Evolutionary conservation across 2,113 vertebrate genomes (phyloP), one percentile per base, ranked within the genome.

Genomic region (Anguilla rostrata): DNA sequence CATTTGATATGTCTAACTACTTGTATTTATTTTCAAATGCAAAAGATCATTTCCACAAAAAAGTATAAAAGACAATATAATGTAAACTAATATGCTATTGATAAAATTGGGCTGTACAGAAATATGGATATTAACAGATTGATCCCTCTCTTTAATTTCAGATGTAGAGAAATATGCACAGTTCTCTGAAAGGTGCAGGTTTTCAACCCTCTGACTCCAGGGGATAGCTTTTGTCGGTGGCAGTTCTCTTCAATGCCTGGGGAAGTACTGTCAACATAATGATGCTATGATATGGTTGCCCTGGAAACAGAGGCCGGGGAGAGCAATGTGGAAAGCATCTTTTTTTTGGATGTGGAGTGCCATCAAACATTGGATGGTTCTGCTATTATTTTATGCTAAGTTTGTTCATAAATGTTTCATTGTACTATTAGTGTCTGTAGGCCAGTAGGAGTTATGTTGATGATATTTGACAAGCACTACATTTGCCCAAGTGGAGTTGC

Each of bases 361-460:
- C 0, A 12, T 75, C 26, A 75, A 75, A 75, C 71, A 75, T 7
- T 75, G 29, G n/a, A 75, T 34, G 71, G 71, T 75, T 75, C 34
- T 34, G 26, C 26, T 34, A 75, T 75, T 66, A 66, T 66, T 66
- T 75, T 75, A 34, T 34, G 34, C 71, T 75, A 75, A 12, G 71
- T 75, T 71, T 71, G 63, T 22, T 75, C 9, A 7, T 16, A 81
- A 81, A 81, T 53, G 22, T 53, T 82, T 82, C 81, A 82, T 53
- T 82, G 43, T 56, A 81, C 20, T 82, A 56, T 29, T 40, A 29
- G 26, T 71, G 83, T 60, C 88, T 71, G 18, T 87, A 90, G 14
- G 87, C 75, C 79, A 53, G 78, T 53, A 88, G 88, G 88, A 92
- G 89, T 91, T 88, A 53, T 43, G 80, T 81, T 22, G 60, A 2